A percentile compares a stretch with the other conserved stretches of the same genome.
These are phyloP conservation scores for Nyctalus aviator DNA, from an alignment of 2,797 vertebrate genomes.

Conservation along the genomic window DNA sequence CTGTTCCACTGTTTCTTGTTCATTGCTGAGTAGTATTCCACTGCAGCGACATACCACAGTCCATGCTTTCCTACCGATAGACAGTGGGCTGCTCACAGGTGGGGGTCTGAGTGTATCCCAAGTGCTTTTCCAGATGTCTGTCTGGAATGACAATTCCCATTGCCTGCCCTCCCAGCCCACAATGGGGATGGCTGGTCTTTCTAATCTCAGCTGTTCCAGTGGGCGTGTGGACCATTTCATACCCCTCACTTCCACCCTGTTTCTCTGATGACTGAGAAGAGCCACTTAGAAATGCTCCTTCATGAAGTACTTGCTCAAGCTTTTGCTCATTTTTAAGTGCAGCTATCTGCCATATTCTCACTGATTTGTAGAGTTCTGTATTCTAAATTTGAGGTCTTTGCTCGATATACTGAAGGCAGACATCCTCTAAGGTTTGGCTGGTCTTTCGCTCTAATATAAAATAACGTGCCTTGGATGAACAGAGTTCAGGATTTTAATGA, in stretches of 20 bases:
- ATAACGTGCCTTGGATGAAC: background rate
- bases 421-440: background rate
- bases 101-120: background rate
- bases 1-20: background rate
- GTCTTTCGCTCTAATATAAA: background rate
- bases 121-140: background rate
- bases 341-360: background rate
- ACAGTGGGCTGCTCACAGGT: background rate
- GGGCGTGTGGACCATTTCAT: background rate
- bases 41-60: background rate
- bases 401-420: background rate
- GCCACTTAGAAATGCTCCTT: background rate
- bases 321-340: slow-evolving; percentile 35
- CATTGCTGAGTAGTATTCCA: background rate
- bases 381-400: background rate
- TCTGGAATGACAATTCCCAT: background rate
- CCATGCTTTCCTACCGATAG: background rate
- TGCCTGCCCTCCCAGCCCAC: background rate
- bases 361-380: background rate
- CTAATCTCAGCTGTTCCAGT: background rate
- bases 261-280: background rate
- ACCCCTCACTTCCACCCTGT: background rate
- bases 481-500: background rate
- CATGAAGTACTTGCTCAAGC: background rate
- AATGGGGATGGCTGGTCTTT: background rate